phyloP scores from a whole-genome alignment of 1,140 invertebrate species.

The Patella vulgata region DNA sequence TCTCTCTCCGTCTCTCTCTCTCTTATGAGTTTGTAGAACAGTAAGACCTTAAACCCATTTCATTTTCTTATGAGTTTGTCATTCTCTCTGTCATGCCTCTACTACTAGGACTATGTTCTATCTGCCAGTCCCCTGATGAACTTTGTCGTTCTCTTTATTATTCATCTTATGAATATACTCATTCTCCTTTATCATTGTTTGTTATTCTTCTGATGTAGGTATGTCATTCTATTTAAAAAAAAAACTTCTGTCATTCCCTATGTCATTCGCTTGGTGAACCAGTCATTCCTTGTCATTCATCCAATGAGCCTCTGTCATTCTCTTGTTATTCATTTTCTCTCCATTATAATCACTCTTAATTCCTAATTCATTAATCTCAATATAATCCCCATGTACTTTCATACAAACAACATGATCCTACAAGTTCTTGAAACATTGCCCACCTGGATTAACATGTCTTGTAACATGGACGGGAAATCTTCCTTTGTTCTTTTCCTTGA shows the following conservation, averaged over 20 bases:
- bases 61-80: not conserved
- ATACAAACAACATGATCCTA: too few relatives aligned
- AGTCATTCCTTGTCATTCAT: not conserved
- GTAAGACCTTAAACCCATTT: not conserved
- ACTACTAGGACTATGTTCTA: not conserved
- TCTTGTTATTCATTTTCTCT: too few relatives aligned
- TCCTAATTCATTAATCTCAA: too few relatives aligned
- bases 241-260: too few relatives aligned
- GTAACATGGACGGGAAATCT: too few relatives aligned
- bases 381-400: too few relatives aligned
- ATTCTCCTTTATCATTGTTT: not conserved
- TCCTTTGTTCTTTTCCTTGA: too few relatives aligned
- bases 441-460: too few relatives aligned
- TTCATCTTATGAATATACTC: not conserved
- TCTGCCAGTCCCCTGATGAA: not conserved
- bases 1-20: not conserved
- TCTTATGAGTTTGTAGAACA: not conserved
- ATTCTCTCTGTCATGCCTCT: not conserved
- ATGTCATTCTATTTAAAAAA: too few relatives aligned
- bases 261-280: too few relatives aligned
- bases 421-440: too few relatives aligned
- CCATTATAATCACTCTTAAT: too few relatives aligned
- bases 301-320: slow-evolving; percentile 2
- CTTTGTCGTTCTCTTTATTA: not conserved
- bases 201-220: not conserved